phyloP scores from a whole-genome alignment of 2,888 invertebrate species.

The Phyto melanocephala region DNA sequence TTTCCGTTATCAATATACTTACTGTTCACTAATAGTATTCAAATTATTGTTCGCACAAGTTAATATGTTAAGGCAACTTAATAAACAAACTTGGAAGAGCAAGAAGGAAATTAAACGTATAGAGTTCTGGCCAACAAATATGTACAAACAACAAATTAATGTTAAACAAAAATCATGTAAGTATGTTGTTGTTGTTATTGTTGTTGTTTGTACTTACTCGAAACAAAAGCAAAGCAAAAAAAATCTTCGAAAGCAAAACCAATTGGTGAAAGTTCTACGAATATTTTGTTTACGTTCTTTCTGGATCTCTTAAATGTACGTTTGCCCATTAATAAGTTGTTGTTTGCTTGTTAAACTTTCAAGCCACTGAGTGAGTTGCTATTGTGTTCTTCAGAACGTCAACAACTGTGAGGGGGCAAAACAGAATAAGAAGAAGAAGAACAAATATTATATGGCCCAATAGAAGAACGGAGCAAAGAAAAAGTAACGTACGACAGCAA shows the following conservation, averaged over 20 bases:
- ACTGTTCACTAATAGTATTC: neutral
- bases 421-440: slow-evolving; percentile 1
- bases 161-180: slow-evolving; percentile 10
- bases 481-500: slow-evolving; percentile 31
- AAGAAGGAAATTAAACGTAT: neutral
- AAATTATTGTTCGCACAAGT: slow-evolving; percentile 42
- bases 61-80: slow-evolving; percentile 17
- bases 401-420: neutral
- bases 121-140: neutral
- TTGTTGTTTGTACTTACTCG: neutral
- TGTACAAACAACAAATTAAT: too few relatives aligned
- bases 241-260: slow-evolving; percentile 76
- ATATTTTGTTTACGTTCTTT: slow-evolving; percentile 72
- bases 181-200: neutral
- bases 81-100: slow-evolving; percentile 7
- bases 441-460: slow-evolving; percentile 6
- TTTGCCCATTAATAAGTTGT: slow-evolving; percentile 48
- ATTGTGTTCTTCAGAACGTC: slow-evolving; percentile 12
- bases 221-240: slow-evolving; percentile 60
- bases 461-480: slow-evolving; percentile 26
- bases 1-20: slow-evolving; percentile 53
- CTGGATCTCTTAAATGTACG: slow-evolving; percentile 46
- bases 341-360: slow-evolving; percentile 45
- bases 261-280: slow-evolving; percentile 76
- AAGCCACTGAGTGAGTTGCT: slow-evolving; percentile 13